These are phyloP conservation scores for Drosophila algonquin DNA, from an alignment of 2,888 invertebrate genomes.

Conservation along the genomic window DNA sequence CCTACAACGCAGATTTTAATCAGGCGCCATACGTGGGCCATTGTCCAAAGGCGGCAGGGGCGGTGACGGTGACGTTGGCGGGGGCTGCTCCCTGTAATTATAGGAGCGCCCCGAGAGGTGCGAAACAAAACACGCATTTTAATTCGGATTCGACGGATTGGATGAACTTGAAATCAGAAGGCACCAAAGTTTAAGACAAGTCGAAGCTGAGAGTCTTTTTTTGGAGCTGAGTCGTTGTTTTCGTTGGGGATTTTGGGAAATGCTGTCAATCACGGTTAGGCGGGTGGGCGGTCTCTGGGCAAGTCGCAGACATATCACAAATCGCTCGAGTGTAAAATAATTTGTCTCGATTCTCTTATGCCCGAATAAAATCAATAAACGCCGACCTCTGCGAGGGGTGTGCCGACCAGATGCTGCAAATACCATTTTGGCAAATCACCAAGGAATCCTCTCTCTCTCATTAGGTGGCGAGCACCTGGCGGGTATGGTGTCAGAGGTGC, in stretches of 20 bases:
- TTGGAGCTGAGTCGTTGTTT: slow-evolving; percentile 24
- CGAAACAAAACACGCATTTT: slow-evolving; percentile 47
- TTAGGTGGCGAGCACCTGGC: slow-evolving; percentile 50
- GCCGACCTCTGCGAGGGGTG: slow-evolving; percentile 7
- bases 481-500: neutral
- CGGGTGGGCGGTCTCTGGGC: slow-evolving; percentile 30
- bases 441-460: slow-evolving; percentile 28
- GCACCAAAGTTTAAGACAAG: slow-evolving; percentile 33
- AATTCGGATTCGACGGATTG: slow-evolving; percentile 61
- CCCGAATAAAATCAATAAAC: slow-evolving; percentile 61
- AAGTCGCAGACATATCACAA: slow-evolving; percentile 69
- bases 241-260: slow-evolving; percentile 31
- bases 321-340: slow-evolving; percentile 68
- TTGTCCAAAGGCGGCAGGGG: slow-evolving; percentile 8
- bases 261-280: slow-evolving; percentile 50
- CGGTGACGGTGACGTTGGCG: too few species aligned
- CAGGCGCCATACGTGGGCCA: slow-evolving; percentile 54
- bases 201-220: slow-evolving; percentile 6
- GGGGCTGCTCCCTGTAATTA: slow-evolving; percentile 43
- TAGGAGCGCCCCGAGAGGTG: slow-evolving; percentile 36
- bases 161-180: slow-evolving; percentile 62
- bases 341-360: slow-evolving; percentile 71
- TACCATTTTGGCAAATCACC: slow-evolving; percentile 35
- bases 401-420: slow-evolving; percentile 40
- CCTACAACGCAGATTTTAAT: slow-evolving; percentile 38